These are phyloP conservation scores for Thyatira batis DNA, from an alignment of 2,888 invertebrate species.

Conservation along the genomic window DNA sequence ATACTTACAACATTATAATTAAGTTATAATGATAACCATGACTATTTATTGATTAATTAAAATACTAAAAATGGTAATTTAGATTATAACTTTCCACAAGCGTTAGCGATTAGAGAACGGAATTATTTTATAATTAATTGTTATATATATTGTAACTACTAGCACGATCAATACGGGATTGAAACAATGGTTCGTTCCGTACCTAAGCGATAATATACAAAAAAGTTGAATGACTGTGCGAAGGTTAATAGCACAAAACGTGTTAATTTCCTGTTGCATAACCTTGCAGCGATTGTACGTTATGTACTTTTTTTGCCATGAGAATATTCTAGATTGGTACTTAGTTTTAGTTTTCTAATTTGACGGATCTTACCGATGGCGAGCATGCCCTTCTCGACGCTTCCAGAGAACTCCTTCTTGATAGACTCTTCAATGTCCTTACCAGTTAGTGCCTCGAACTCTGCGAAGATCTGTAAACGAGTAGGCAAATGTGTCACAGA, in stretches of 20 bases:
- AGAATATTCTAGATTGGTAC: too few species aligned
- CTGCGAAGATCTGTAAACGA: conserved; percentile 86
- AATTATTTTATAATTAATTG: too few species aligned
- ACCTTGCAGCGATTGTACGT: conserved; percentile 28
- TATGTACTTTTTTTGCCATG: too few species aligned
- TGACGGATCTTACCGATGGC: conserved; percentile 88
- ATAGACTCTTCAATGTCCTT: conserved; percentile 93
- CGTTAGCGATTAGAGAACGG: too few species aligned
- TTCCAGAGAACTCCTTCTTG: conserved; percentile 94
- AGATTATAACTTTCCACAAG: too few species aligned
- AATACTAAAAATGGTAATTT: too few species aligned
- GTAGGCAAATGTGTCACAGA: conserved; percentile 22
- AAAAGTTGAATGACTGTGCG: conserved; percentile 42
- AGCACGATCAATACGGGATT: not conserved
- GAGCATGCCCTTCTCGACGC: conserved; percentile 91
- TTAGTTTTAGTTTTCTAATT: too few species aligned
- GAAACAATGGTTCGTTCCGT: not conserved
- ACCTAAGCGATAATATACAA: conserved; percentile 19
- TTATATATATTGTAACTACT: too few species aligned
- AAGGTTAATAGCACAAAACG: conserved; percentile 30
- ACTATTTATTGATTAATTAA: too few species aligned
- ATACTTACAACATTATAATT: too few species aligned
- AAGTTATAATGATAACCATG: too few species aligned
- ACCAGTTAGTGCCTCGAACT: conserved; percentile 91
- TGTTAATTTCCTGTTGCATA: conserved; percentile 39